phyloP scores from a whole-genome alignment of 2,888 invertebrate species.

The Dicyrtoma fusca region DNA sequence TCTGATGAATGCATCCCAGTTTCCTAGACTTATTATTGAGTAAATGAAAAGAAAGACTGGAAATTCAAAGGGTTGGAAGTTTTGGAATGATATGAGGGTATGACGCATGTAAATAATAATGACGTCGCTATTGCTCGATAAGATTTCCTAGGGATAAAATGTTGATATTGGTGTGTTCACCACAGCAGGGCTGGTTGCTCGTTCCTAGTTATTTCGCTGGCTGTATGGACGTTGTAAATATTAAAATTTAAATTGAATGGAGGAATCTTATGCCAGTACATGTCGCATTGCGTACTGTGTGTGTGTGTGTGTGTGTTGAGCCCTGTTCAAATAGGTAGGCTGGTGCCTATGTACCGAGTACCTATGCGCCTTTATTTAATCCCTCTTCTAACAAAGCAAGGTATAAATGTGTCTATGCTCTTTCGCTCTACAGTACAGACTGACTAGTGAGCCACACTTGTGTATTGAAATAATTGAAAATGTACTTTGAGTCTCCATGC shows the following conservation, averaged over 20 bases:
- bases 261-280: background rate
- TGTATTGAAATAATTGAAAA: no score
- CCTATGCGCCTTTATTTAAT: no score
- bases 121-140: background rate
- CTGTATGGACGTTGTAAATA: background rate
- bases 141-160: background rate
- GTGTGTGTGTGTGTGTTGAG: no score
- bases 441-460: no score
- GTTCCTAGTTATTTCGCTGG: background rate
- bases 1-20: background rate
- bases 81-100: background rate
- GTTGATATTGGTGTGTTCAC: constrained; percentile 22
- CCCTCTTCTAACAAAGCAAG: no score
- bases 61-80: constrained; percentile 18
- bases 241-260: background rate
- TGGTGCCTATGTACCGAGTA: no score
- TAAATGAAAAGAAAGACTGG: background rate
- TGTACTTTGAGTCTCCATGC: no score
- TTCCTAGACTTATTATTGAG: background rate
- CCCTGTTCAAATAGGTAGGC: no score
- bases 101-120: constrained; percentile 9
- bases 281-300: no score
- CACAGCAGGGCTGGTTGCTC: background rate
- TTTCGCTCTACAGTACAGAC: no score
- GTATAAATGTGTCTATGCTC: no score